Evolutionary conservation across 2,113 vertebrate species (phyloP).

Genomic region (Callithrix jacchus): DNA sequence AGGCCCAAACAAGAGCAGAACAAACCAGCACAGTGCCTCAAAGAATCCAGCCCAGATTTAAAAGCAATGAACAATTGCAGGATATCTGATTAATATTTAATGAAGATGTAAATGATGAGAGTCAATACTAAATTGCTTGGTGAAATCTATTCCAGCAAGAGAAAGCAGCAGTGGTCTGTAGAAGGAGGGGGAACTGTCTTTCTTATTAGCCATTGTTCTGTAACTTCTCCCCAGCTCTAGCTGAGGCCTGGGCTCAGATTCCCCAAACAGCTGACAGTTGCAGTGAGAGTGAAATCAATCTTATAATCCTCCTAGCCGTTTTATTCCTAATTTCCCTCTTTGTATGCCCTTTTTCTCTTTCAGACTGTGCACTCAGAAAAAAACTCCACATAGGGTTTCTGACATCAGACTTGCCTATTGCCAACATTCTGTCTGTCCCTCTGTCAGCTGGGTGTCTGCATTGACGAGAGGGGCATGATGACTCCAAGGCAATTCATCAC

Average conservation of each 20-base stretch:
- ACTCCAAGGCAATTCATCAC: constrained; percentile 61
- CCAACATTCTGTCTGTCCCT: constrained; percentile 68
- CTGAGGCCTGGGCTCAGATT: constrained; percentile 63
- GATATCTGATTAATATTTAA: constrained; percentile 74
- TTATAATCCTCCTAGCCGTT: constrained; percentile 66
- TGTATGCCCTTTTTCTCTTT: constrained; percentile 16
- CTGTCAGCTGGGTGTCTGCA: constrained; percentile 45
- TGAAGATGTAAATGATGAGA: constrained; percentile 73
- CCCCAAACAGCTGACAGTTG: constrained; percentile 65
- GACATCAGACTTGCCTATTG: constrained; percentile 43
- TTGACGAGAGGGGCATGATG: not conserved
- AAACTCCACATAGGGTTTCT: constrained; percentile 42
- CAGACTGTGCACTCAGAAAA: constrained; percentile 12
- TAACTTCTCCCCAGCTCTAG: constrained; percentile 59
- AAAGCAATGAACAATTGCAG: constrained; percentile 69
- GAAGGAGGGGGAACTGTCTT: constrained; percentile 2
- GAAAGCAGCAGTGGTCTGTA: constrained; percentile 9
- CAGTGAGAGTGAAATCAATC: constrained; percentile 62
- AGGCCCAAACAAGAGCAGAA: not conserved
- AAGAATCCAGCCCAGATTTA: constrained; percentile 46
- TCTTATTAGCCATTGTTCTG: constrained; percentile 65
- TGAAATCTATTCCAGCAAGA: constrained; percentile 64
- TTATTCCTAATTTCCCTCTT: constrained; percentile 53
- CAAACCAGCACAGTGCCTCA: not conserved
- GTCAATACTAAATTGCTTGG: constrained; percentile 62